phyloP scores from a whole-genome alignment of 2,797 vertebrate genomes.

The Rhinogobio ventralis region DNA sequence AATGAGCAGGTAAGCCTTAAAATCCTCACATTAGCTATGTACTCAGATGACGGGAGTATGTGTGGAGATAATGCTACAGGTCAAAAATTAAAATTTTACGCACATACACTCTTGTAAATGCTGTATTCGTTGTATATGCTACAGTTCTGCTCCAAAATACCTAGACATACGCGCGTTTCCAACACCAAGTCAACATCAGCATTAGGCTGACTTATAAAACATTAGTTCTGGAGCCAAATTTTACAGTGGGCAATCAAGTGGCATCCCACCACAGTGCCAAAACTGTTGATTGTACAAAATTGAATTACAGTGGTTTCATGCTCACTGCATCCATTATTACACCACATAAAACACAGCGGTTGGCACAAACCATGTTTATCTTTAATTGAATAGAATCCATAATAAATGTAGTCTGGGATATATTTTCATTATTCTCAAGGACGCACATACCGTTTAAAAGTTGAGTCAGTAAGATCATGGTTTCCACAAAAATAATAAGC shows the following conservation, averaged over 20 bases:
- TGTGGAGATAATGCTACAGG: not conserved
- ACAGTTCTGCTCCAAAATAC: not conserved
- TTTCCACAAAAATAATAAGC: not conserved
- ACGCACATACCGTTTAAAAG: not conserved
- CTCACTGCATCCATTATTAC: conserved; percentile 17
- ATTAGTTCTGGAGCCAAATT: not conserved
- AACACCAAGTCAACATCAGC: not conserved
- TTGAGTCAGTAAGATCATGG: not conserved
- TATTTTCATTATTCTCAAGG: not conserved
- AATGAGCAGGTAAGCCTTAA: conserved; percentile 52
- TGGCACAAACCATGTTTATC: conserved; percentile 3
- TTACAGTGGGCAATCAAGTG: conserved; percentile 3
- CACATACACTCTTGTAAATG: not conserved
- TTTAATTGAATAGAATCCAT: conserved; percentile 8
- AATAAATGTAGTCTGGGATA: not conserved
- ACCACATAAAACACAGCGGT: conserved; percentile 8
- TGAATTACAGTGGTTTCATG: conserved; percentile 24
- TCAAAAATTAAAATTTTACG: not conserved
- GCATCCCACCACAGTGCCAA: not conserved
- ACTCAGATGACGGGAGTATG: conserved; percentile 46
- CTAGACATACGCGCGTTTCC: not conserved
- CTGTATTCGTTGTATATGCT: not conserved
- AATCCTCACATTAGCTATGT: conserved; percentile 32
- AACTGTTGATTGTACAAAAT: conserved; percentile 12
- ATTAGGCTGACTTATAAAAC: not conserved